These are phyloP conservation scores for Unio pictorum DNA, from an alignment of 2,888 invertebrate genomes.

Conservation along the genomic window DNA sequence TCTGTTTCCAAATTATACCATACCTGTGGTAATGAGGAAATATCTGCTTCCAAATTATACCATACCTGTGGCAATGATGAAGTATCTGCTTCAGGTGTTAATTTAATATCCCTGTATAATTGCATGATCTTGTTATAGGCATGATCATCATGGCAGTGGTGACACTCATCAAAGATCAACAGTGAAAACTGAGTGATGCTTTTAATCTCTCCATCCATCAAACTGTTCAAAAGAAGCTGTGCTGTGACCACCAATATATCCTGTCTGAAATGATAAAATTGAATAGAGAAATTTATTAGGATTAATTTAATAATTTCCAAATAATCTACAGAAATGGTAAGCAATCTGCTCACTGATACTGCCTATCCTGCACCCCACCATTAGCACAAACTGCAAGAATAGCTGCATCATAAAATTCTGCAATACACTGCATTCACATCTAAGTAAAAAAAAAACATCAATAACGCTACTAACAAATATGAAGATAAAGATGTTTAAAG, in stretches of 20 bases:
- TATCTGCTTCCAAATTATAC: background rate
- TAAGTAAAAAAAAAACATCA: too few relatives aligned
- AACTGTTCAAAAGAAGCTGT: constrained; percentile 62
- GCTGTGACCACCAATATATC: constrained; percentile 66
- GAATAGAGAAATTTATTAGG: too few relatives aligned
- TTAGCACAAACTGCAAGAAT: too few relatives aligned
- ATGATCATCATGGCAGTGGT: constrained; percentile 50
- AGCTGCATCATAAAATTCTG: too few relatives aligned
- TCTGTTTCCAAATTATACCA: too few relatives aligned
- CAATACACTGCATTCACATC: too few relatives aligned
- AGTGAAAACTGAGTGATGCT: constrained; percentile 36
- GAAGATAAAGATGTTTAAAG: too few relatives aligned
- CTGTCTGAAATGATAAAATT: constrained; percentile 13
- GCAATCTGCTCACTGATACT: too few relatives aligned
- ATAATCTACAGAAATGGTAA: too few relatives aligned
- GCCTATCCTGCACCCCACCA: too few relatives aligned
- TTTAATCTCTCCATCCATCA: constrained; percentile 13
- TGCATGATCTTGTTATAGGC: constrained; percentile 57
- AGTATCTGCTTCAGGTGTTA: constrained; percentile 2
- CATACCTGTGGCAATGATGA: constrained; percentile 25
- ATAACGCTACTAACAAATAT: too few relatives aligned
- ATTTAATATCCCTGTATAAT: constrained; percentile 48
- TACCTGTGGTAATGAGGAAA: background rate
- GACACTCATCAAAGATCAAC: constrained; percentile 61
- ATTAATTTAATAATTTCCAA: too few relatives aligned